Evolutionary conservation across 2,797 vertebrate species (phyloP), one percentile per base, ranked within the genome.

Genomic region (Cichlasoma orientale): DNA sequence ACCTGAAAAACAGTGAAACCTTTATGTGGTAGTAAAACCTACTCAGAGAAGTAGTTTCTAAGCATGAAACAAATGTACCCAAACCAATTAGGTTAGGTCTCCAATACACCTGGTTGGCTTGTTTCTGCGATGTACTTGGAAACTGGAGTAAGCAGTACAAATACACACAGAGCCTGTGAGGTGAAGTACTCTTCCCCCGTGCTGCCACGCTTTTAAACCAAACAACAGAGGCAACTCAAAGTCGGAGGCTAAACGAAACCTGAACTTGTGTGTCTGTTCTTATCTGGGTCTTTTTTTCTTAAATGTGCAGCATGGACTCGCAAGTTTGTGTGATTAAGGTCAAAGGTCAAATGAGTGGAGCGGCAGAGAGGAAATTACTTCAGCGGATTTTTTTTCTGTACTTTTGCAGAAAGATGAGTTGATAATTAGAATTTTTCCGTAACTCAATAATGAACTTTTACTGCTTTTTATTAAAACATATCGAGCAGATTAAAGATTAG

Each of bases 351-450:
- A 77, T 23, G 18, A 12, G 13, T 11, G 2, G 7, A 27, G 38
- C 31, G 27, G 4, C 18, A 53, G 33, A 82, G 29, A 80, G 87
- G 82, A 89, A 86, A 84, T 91, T 59, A 83, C 72, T 83, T 75
- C 52, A 27, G 56, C 14, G 4, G n/a, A 31, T 9, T 77, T 54
- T 57, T 78, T 66, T 29, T 50, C 25, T 50, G 71, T 72, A 31
- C 11, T 66, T 71, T 63, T 13, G 54, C 18, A 72, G 11, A 58
- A 81, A 79, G n/a, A 83, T 47, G 3, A 59, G 52, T 25, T 82
- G 33, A 73, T 74, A 16, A 75, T 73, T 41, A 7, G 25, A 80
- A 50, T 75, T 27, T 54, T 27, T 38, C 9, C 27, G 74, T 19
- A 61, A 86, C 57, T 59, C 27, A 71, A 53, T 82, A 27, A 77